Evolutionary conservation across 2,888 invertebrate species (phyloP).

Genomic region (Camptogramma bilineatum): DNA sequence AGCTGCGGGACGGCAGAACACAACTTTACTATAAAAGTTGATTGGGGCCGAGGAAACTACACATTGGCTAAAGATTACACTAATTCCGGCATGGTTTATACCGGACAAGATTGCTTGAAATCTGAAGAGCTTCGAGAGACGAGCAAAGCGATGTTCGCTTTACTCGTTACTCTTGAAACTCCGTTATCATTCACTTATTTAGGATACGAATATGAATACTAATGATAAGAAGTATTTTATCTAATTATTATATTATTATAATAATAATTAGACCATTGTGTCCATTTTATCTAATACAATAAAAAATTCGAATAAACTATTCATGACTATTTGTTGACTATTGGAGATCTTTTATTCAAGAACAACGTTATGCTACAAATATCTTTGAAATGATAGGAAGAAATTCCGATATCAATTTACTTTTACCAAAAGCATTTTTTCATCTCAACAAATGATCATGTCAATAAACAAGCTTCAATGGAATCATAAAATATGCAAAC

Average conservation of each 20-base stretch:
- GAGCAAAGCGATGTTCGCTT: too few relatives aligned
- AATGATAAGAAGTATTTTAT: background rate
- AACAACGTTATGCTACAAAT: background rate
- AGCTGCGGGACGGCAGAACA: conserved; percentile 39
- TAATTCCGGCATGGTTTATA: conserved; percentile 21
- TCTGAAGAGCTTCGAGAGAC: background rate
- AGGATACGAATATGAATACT: background rate
- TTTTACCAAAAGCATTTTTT: background rate
- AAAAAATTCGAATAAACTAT: too few relatives aligned
- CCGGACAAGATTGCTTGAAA: conserved; percentile 8
- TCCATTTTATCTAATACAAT: too few relatives aligned
- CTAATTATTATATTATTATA: background rate
- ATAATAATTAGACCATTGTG: too few relatives aligned
- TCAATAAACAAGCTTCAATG: conserved; percentile 21
- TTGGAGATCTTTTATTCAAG: background rate
- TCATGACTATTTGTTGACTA: too few relatives aligned
- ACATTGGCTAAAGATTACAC: conserved; percentile 22
- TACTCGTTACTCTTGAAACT: too few relatives aligned
- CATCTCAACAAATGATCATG: conserved; percentile 1
- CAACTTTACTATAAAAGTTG: conserved; percentile 46
- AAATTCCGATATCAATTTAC: background rate
- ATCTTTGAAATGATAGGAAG: background rate
- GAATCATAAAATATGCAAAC: conserved; percentile 30
- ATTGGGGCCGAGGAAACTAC: conserved; percentile 35
- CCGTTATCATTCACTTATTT: background rate